A percentile compares a stretch with the other conserved stretches of the same genome.
phyloP scores from a whole-genome alignment of 2,113 vertebrate genomes.

The Grantiella picta region DNA sequence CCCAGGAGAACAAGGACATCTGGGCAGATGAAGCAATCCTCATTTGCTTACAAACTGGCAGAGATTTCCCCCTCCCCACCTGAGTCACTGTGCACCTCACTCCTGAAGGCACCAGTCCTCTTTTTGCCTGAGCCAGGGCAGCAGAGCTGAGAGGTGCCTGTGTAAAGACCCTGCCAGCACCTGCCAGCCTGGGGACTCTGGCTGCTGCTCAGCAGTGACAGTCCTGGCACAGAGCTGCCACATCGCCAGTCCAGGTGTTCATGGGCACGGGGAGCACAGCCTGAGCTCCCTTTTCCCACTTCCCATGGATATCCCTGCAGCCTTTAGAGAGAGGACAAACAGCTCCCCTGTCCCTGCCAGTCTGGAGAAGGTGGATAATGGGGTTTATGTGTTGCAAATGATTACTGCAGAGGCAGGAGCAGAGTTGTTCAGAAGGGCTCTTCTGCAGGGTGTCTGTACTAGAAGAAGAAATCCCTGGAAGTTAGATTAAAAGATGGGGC shows the following conservation, averaged over 20 bases:
- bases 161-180: background rate
- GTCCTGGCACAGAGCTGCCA: background rate
- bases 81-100: background rate
- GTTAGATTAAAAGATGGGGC: background rate
- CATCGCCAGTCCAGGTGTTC: background rate
- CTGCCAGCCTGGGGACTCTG: background rate
- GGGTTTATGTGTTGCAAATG: background rate
- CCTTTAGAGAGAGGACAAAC: background rate
- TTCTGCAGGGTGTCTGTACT: background rate
- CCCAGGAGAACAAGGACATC: background rate
- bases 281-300: background rate
- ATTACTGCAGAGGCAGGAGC: background rate
- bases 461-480: background rate
- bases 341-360: background rate
- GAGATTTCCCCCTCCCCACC: background rate
- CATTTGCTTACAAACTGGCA: slow-evolving; percentile 29
- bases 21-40: slow-evolving; percentile 23
- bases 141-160: background rate
- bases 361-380: background rate
- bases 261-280: rapidly evolving
- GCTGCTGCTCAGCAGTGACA: background rate
- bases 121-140: background rate
- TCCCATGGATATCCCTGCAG: background rate
- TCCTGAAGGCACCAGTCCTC: background rate
- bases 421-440: background rate